Base-by-base conservation (phyloP, 2,113 vertebrate species). In the Pelecanus crispus region DNA sequence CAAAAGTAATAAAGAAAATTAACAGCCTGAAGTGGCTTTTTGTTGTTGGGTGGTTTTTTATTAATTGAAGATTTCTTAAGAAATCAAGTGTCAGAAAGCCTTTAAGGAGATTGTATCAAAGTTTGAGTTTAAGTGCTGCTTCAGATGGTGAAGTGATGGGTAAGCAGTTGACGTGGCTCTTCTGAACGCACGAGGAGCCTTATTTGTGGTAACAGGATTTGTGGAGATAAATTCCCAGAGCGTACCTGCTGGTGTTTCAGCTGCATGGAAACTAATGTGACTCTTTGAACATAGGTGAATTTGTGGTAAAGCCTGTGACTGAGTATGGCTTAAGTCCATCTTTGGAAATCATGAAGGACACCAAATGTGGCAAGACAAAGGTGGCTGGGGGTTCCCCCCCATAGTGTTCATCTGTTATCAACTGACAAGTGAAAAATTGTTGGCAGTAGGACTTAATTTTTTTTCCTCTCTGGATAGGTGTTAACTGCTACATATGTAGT, bases 61-160 rank as follows among this genome's bases (percentile, higher is more conserved):
- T 78, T 95, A 94, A 91, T 67, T 86, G 84, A 62, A 68, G 59
- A 47, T 68, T 67, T 72, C 84, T 77, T 77, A 78, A 58, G 74
- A 47, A 56, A 28, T 50, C 45, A 42, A 75, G 67, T 84, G 68
- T 81, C 73, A 84, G 65, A 67, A 70, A 65, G 31, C 52, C 36
- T 77, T 58, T 53, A 58, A 67, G 68, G 52, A 45, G 68, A 11
- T 24, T 12, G 38, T 65, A 81, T 84, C 63, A 56, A 84, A 72
- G 90, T 52, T 52, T 53, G 59, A 32, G 58, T 52, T 87, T 92
- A 77, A 90, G 90, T 88, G 42, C 29, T 47, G 62, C 82, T 94
- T 81, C 10, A 88, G 70, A 17, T 22, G 52, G 31, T 0, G 1
- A 72, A 83, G 73, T 26, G 68, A 36, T 21, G 31, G 49, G 68